phyloP scores from a whole-genome alignment of 2,888 invertebrate species.

The Drosophila maculinotata region DNA sequence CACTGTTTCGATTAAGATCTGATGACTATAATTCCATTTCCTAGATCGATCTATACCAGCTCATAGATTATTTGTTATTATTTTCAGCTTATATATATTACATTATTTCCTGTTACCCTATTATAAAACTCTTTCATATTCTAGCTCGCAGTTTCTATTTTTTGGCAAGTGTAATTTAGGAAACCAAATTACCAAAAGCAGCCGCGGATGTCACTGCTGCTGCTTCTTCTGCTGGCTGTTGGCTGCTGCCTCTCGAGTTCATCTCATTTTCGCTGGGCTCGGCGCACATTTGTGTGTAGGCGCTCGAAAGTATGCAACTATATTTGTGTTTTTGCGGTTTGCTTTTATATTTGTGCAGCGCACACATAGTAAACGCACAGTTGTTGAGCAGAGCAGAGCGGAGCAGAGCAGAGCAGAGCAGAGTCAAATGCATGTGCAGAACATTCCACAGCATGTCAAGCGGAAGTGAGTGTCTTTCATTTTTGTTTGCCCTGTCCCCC shows the following conservation, averaged over 20 bases:
- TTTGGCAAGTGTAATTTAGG: slow-evolving; percentile 31
- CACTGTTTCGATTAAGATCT: too few species aligned
- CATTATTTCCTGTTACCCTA: too few species aligned
- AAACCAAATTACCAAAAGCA: slow-evolving; percentile 42
- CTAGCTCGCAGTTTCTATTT: not conserved
- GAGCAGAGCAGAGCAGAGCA: slow-evolving; percentile 39
- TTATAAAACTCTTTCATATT: not conserved
- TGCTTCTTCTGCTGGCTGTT: slow-evolving; percentile 3
- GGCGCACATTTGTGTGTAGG: slow-evolving; percentile 65
- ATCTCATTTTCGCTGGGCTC: slow-evolving; percentile 46
- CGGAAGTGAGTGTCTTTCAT: slow-evolving; percentile 81
- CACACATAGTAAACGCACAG: too few species aligned
- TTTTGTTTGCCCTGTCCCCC: slow-evolving; percentile 71
- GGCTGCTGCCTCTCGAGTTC: slow-evolving; percentile 32
- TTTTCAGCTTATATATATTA: too few species aligned
- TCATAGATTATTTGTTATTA: too few species aligned
- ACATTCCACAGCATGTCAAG: slow-evolving; percentile 78
- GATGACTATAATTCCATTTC: too few species aligned
- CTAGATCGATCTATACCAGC: too few species aligned
- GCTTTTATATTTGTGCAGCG: slow-evolving; percentile 72
- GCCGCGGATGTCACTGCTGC: slow-evolving; percentile 13
- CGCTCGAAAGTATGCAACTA: slow-evolving; percentile 74
- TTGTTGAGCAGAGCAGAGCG: slow-evolving; percentile 49
- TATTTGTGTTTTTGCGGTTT: slow-evolving; percentile 77
- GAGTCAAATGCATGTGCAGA: slow-evolving; percentile 73